These are phyloP conservation scores for Rhynchophorus ferrugineus DNA, from an alignment of 1,140 invertebrate genomes.

Conservation along the genomic window DNA sequence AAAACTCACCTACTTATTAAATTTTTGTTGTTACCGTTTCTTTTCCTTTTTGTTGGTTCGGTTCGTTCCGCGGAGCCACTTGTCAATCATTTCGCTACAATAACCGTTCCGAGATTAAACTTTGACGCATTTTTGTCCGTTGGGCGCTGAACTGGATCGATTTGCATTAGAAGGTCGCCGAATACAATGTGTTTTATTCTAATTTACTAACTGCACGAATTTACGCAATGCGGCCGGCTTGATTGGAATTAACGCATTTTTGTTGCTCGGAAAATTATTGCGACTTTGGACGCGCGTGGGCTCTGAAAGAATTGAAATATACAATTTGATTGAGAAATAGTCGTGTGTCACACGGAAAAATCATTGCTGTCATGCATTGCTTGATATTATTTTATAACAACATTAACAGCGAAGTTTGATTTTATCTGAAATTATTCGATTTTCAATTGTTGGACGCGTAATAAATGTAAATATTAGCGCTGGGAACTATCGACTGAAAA, in stretches of 20 bases:
- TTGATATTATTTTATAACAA: too few species aligned
- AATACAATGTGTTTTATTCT: conserved; percentile 1
- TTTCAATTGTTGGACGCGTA: too few species aligned
- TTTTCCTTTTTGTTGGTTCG: neutral
- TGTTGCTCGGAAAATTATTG: too few species aligned
- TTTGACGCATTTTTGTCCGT: conserved; percentile 1
- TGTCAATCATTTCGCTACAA: conserved; percentile 1
- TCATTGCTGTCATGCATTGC: too few species aligned
- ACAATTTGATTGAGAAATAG: too few species aligned
- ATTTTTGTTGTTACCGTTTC: conserved; percentile 1
- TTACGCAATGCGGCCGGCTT: neutral
- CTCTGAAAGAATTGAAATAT: too few species aligned
- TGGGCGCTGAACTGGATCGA: neutral
- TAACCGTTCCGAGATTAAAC: neutral
- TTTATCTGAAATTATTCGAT: too few species aligned
- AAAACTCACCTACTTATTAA: conserved; percentile 12
- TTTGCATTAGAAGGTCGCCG: conserved; percentile 4
- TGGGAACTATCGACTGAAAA: too few species aligned
- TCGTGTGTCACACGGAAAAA: too few species aligned
- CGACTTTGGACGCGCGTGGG: too few species aligned
- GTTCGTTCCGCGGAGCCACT: neutral
- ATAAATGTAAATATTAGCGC: too few species aligned
- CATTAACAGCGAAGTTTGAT: too few species aligned
- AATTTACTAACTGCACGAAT: neutral
- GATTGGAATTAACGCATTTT: neutral